A percentile compares a stretch with the other conserved stretches of the same genome.
phyloP scores from a whole-genome alignment of 23 tunicate species.

The Trididemnum miniatum region DNA sequence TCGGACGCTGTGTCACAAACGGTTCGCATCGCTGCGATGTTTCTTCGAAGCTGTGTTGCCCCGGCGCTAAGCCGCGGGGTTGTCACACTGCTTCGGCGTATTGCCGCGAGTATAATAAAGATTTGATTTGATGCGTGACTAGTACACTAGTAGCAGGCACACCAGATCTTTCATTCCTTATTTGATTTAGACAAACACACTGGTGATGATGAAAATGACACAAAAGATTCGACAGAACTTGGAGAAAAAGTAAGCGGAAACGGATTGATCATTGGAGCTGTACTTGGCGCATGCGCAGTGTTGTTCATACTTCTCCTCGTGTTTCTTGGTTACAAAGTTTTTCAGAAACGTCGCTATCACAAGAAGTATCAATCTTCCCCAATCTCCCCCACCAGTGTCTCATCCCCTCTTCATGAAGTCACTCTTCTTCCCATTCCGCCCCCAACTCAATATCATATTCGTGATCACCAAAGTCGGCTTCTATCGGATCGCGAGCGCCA shows the following conservation, averaged over 20 bases:
- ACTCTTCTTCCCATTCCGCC: slow-evolving; percentile 79
- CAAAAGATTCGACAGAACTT: background rate
- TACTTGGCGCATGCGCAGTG: slow-evolving; percentile 89
- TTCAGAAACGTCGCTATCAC: slow-evolving; percentile 63
- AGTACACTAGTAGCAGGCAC: no score
- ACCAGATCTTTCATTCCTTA: no score
- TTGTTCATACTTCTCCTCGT: slow-evolving; percentile 66
- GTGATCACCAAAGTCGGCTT: slow-evolving; percentile 9
- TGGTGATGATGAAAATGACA: background rate
- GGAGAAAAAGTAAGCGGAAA: slow-evolving; percentile 39
- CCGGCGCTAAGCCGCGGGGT: no score
- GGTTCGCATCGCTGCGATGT: no score
- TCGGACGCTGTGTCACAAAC: no score
- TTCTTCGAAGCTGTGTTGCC: no score
- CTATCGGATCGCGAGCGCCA: slow-evolving; percentile 61
- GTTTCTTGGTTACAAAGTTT: slow-evolving; percentile 87
- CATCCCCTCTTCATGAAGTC: slow-evolving; percentile 78
- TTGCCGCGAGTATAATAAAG: no score
- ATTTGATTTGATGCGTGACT: no score
- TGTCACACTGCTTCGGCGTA: no score
- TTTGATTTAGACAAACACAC: background rate
- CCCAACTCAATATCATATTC: slow-evolving; percentile 8
- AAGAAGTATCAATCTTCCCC: slow-evolving; percentile 90
- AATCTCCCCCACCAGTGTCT: slow-evolving; percentile 63
- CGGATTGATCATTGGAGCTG: slow-evolving; percentile 78